Conservation (phyloP, 2,797 vertebrate species). For the Sebastes glaucus region DNA sequence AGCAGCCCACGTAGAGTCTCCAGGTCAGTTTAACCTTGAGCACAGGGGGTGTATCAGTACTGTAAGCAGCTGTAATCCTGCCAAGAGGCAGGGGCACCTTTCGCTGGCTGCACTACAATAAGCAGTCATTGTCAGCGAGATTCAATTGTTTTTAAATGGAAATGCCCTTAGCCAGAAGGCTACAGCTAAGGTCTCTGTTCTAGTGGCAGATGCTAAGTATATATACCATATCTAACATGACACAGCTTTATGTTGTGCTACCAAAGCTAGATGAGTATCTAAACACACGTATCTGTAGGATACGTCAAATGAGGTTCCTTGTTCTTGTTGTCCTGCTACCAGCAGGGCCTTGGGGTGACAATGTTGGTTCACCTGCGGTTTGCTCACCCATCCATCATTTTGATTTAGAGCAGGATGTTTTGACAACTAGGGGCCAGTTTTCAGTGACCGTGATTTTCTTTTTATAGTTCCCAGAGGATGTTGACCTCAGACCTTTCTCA, state of each 20-base stretch:
- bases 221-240: background rate
- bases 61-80: constrained; percentile 65
- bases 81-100: constrained; percentile 60
- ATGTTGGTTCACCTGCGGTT: background rate
- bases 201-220: background rate
- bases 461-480: background rate
- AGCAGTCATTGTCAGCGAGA: constrained; percentile 25
- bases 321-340: background rate
- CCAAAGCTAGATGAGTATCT: background rate
- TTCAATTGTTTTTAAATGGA: constrained; percentile 56
- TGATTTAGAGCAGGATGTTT: background rate
- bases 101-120: constrained; percentile 38
- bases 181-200: background rate
- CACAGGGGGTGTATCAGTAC: constrained; percentile 54
- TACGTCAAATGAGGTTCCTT: background rate
- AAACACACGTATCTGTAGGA: background rate
- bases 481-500: background rate
- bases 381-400: constrained; percentile 11
- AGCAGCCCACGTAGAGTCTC: constrained; percentile 67
- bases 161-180: constrained; percentile 37
- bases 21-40: constrained; percentile 83
- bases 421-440: background rate
- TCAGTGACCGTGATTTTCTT: background rate
- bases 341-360: background rate
- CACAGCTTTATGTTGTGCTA: background rate